Percentiles rank a stretch among this genome's conserved stretches.
phyloP scores from a whole-genome alignment of 37 sponge, comb jelly and placozoan species.

The Ianthella basta region DNA sequence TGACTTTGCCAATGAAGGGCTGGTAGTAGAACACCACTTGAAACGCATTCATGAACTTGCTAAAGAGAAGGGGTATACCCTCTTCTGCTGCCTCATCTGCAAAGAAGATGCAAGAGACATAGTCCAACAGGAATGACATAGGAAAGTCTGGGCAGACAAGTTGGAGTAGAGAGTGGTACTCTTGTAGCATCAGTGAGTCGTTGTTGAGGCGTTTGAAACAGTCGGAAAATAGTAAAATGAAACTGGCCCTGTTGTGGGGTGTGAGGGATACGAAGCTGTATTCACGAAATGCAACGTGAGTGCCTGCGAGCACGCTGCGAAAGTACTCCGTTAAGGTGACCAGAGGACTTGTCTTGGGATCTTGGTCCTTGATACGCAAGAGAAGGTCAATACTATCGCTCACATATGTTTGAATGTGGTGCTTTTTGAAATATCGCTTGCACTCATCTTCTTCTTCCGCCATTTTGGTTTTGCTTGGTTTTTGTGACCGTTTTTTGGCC shows the following conservation, averaged over 20 bases:
- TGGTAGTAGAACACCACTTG: conserved; percentile 81
- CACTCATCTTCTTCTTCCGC: background rate
- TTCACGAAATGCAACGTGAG: conserved; percentile 75
- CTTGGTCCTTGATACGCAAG: conserved; percentile 54
- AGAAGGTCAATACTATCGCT: conserved; percentile 60
- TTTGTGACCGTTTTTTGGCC: too few species aligned
- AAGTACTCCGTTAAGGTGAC: conserved; percentile 78
- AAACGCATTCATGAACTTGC: conserved; percentile 75
- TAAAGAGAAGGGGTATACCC: background rate
- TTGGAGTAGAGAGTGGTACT: conserved; percentile 66
- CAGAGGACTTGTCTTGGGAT: conserved; percentile 71
- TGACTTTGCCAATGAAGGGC: conserved; percentile 59
- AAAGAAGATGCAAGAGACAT: background rate
- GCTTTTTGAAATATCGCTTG: conserved; percentile 67
- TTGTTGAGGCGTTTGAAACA: conserved; percentile 53
- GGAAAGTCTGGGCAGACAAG: conserved; percentile 81
- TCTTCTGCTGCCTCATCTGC: background rate
- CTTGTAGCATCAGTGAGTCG: conserved; percentile 46
- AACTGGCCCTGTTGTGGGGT: conserved; percentile 81
- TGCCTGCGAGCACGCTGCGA: conserved; percentile 56
- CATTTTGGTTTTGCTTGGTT: too few species aligned
- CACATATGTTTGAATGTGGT: conserved; percentile 74
- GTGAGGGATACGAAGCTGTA: conserved; percentile 70
- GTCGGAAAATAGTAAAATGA: conserved; percentile 56
- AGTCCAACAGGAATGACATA: background rate